Conservation (phyloP, 2,888 invertebrate species). For the Amphipyra tragopoginis region DNA sequence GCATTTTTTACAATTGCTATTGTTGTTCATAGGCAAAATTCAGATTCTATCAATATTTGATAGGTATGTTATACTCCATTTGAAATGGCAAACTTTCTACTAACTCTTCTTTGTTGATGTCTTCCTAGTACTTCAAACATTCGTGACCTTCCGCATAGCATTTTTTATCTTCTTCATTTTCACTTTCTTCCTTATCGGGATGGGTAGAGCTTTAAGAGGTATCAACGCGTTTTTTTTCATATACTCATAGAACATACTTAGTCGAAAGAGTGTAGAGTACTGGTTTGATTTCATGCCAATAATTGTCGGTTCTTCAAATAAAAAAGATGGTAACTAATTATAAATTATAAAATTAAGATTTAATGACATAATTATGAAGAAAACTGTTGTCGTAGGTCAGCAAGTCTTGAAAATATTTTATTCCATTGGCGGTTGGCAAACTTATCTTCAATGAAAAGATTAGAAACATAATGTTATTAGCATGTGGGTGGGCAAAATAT, state of each 20-base stretch:
- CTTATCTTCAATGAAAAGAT: neutral
- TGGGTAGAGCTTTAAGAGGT: neutral
- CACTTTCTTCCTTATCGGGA: slow-evolving; percentile 28
- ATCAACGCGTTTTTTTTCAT: neutral
- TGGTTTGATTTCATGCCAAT: neutral
- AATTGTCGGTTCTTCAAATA: too few species aligned
- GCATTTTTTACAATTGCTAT: neutral
- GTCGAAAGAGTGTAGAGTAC: too few species aligned
- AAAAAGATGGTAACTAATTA: too few species aligned
- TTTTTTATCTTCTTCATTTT: slow-evolving; percentile 27
- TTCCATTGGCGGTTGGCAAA: neutral
- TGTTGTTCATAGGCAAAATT: neutral
- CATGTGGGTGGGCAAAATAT: slow-evolving; percentile 32
- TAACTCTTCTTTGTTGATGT: slow-evolving; percentile 22
- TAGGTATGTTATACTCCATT: neutral
- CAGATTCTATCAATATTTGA: neutral
- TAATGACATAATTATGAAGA: slow-evolving; percentile 9
- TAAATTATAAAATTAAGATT: slow-evolving; percentile 5
- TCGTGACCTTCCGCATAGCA: slow-evolving; percentile 36
- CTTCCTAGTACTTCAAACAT: slow-evolving; percentile 40
- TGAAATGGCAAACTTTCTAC: slow-evolving; percentile 35
- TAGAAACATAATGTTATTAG: slow-evolving; percentile 4
- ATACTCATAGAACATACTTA: too few species aligned
- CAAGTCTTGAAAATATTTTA: neutral
- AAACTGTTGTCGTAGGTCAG: slow-evolving; percentile 48